Percentiles rank a stretch among this genome's conserved stretches.
Conservation (phyloP, 2,797 vertebrate species). For the Galaxias olidus region DNA sequence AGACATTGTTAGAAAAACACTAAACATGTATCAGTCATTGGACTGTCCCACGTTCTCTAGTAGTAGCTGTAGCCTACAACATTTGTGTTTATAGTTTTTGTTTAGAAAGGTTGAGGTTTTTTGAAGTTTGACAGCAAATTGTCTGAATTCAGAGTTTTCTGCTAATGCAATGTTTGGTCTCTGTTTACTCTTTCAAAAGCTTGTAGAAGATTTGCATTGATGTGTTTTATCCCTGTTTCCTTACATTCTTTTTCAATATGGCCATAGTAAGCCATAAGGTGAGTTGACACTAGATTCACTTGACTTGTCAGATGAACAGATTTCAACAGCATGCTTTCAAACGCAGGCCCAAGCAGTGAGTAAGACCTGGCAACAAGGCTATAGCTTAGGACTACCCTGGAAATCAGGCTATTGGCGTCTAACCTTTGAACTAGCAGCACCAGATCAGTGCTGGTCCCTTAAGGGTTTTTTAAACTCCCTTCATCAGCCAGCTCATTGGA, state of each 20-base stretch:
- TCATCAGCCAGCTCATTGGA: slow-evolving; percentile 10
- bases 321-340: too few relatives aligned
- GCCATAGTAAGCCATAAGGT: neutral
- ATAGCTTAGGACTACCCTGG: too few relatives aligned
- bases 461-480: slow-evolving; percentile 10
- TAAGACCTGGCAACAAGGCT: neutral
- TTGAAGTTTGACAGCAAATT: slow-evolving; percentile 21
- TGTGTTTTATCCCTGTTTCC: slow-evolving; percentile 20
- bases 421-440: slow-evolving; percentile 43
- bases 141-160: slow-evolving; percentile 13
- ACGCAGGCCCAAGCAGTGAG: too few relatives aligned
- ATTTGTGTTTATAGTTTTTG: too few relatives aligned
- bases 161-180: slow-evolving; percentile 51
- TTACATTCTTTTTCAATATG: slow-evolving; percentile 7
- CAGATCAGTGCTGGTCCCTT: slow-evolving; percentile 33
- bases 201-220: slow-evolving; percentile 28
- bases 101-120: neutral
- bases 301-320: too few relatives aligned
- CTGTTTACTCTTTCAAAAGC: slow-evolving; percentile 15
- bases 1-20: too few relatives aligned
- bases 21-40: too few relatives aligned
- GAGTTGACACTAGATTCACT: neutral
- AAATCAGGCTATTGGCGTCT: slow-evolving; percentile 28
- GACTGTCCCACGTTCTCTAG: too few relatives aligned
- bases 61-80: too few relatives aligned